Evolutionary conservation across 2,888 invertebrate genomes (phyloP).

Genomic region (Taenaris catops): DNA sequence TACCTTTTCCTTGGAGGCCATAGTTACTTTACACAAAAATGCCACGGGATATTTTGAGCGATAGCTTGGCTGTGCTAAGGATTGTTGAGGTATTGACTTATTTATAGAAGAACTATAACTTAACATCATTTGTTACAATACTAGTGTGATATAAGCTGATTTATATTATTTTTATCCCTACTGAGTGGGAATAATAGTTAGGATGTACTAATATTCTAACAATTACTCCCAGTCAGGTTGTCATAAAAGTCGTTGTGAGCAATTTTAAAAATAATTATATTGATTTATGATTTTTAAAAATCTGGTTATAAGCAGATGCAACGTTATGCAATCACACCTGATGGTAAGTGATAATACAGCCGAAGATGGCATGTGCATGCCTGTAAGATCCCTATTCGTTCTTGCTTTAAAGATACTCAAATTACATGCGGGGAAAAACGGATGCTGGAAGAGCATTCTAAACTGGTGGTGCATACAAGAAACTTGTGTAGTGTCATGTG

Average conservation of each 20-base stretch:
- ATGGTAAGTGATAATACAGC: too few relatives aligned
- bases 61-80: conserved; percentile 82
- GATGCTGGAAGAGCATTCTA: too few relatives aligned
- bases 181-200: background rate
- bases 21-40: conserved; percentile 51
- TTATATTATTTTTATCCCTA: background rate
- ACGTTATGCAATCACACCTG: too few relatives aligned
- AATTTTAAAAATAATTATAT: background rate
- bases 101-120: background rate
- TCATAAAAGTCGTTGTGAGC: background rate
- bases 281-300: too few relatives aligned
- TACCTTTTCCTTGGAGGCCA: too few relatives aligned
- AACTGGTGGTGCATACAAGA: too few relatives aligned
- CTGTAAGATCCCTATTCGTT: too few relatives aligned
- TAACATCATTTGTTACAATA: background rate
- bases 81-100: conserved; percentile 74
- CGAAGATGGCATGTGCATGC: too few relatives aligned
- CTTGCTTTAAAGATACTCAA: too few relatives aligned
- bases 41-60: conserved; percentile 84
- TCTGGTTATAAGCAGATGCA: too few relatives aligned
- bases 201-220: background rate
- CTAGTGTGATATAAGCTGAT: background rate
- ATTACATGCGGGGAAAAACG: too few relatives aligned
- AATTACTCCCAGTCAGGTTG: background rate
- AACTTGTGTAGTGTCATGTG: too few relatives aligned